Conservation (phyloP, 1,140 invertebrate genomes). For the Listronotus oregonensis region DNA sequence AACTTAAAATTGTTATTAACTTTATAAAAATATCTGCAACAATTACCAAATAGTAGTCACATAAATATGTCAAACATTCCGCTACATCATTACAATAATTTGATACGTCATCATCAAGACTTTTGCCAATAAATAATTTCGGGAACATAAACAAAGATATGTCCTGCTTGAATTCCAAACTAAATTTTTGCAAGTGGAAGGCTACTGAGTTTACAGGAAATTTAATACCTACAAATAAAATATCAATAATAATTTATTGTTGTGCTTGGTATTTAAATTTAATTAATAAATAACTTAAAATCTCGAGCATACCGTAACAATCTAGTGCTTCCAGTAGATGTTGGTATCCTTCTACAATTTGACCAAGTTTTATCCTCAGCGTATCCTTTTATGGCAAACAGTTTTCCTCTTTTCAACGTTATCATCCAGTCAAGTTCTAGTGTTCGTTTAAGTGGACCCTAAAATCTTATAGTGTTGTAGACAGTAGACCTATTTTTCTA, state of each 20-base stretch:
- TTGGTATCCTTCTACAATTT: slow-evolving; percentile 51
- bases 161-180: slow-evolving; percentile 41
- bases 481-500: too few relatives aligned
- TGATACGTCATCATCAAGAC: slow-evolving; percentile 44
- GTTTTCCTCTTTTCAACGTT: slow-evolving; percentile 56
- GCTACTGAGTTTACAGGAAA: slow-evolving; percentile 44
- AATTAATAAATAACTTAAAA: too few relatives aligned
- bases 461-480: background rate
- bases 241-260: too few relatives aligned
- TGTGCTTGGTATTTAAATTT: too few relatives aligned
- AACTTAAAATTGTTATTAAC: slow-evolving; percentile 7
- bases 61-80: slow-evolving; percentile 58
- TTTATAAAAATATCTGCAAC: background rate
- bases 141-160: slow-evolving; percentile 36
- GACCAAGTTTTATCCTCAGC: slow-evolving; percentile 55
- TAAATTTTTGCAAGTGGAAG: slow-evolving; percentile 44
- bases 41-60: slow-evolving; percentile 57
- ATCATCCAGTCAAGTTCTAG: slow-evolving; percentile 53
- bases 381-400: slow-evolving; percentile 56
- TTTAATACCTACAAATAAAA: slow-evolving; percentile 36
- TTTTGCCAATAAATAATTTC: slow-evolving; percentile 26
- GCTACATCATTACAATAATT: slow-evolving; percentile 59
- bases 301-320: slow-evolving; percentile 33
- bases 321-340: slow-evolving; percentile 30
- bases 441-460: slow-evolving; percentile 47